phyloP scores from a whole-genome alignment of 2,797 vertebrate genomes.

The Spondyliosoma cantharus region DNA sequence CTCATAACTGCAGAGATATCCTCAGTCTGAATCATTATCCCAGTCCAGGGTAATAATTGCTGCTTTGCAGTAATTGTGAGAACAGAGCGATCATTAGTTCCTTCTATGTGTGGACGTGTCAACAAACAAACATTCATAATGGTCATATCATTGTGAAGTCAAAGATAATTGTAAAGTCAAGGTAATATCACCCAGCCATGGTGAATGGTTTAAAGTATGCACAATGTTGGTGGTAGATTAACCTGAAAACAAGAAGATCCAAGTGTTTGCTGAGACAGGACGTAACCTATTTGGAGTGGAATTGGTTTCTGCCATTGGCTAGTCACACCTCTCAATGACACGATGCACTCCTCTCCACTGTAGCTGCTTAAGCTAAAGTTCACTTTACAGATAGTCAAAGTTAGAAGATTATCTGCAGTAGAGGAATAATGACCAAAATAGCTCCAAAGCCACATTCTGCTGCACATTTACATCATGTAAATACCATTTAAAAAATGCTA shows the following conservation, averaged over 20 bases:
- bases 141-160: not conserved
- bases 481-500: too few species aligned
- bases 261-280: not conserved
- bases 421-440: not conserved
- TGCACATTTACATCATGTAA: not conserved
- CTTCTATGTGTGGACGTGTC: not conserved
- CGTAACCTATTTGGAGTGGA: not conserved
- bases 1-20: not conserved
- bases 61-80: not conserved
- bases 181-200: not conserved
- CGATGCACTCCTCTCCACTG: not conserved
- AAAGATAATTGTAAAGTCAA: not conserved
- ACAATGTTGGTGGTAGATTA: not conserved
- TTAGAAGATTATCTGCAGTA: not conserved
- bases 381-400: not conserved
- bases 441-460: not conserved
- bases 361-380: not conserved
- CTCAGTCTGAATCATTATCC: not conserved
- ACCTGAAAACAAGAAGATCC: not conserved
- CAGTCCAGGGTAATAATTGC: not conserved
- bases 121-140: not conserved
- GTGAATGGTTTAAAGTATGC: not conserved
- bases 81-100: not conserved
- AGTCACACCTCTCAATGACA: not conserved
- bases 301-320: not conserved